Evolutionary conservation across 2,113 vertebrate genomes (phyloP).

Genomic region (Pipra filicauda): DNA sequence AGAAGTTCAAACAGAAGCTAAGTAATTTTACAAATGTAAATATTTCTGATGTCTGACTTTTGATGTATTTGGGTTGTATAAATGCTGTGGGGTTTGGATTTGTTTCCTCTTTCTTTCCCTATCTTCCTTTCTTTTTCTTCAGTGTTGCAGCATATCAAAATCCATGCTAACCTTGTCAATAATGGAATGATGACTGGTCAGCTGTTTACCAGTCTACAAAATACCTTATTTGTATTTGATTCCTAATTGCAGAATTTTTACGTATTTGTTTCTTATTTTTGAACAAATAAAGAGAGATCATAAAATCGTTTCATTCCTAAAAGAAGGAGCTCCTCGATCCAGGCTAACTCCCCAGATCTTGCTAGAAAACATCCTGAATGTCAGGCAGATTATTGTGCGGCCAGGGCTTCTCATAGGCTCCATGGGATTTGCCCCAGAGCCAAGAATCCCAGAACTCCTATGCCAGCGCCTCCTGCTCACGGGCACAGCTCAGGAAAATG

Average conservation of each 20-base stretch:
- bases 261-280: neutral
- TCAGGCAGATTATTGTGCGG: neutral
- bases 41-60: neutral
- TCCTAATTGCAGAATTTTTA: neutral
- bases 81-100: neutral
- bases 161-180: neutral
- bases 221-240: neutral
- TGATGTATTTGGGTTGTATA: neutral
- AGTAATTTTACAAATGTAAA: neutral
- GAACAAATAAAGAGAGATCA: neutral
- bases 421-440: neutral
- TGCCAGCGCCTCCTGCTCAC: rapidly evolving
- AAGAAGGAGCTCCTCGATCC: neutral
- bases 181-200: neutral
- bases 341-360: neutral
- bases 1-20: neutral
- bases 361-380: neutral
- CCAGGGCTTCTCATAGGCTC: neutral
- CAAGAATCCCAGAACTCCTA: neutral
- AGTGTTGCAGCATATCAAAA: neutral
- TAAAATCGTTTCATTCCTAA: neutral
- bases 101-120: neutral
- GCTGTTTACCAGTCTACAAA: neutral
- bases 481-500: neutral
- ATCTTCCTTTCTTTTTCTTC: too few relatives aligned